These are phyloP conservation scores for Halcyon badia DNA, from an alignment of 2,797 vertebrate genomes.

Conservation along the genomic window DNA sequence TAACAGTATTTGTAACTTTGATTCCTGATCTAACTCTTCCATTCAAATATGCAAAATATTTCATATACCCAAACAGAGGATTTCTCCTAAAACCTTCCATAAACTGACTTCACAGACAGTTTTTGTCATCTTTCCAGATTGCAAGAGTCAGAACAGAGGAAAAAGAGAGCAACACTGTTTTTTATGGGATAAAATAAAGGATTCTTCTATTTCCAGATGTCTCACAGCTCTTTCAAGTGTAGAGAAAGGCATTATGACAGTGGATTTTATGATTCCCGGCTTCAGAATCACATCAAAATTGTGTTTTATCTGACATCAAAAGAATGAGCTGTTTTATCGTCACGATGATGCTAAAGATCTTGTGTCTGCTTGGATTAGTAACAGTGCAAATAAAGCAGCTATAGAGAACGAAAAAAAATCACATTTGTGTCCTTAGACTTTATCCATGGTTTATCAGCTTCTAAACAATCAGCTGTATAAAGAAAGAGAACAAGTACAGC, in stretches of 20 bases:
- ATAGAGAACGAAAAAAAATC: background rate
- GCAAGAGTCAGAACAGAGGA: background rate
- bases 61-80: background rate
- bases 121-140: background rate
- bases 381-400: conserved; percentile 4
- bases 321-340: conserved; percentile 32
- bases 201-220: conserved; percentile 37
- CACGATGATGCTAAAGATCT: conserved; percentile 1
- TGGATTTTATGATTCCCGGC: conserved; percentile 37
- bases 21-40: background rate
- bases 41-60: conserved; percentile 42
- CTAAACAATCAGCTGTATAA: background rate
- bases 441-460: background rate
- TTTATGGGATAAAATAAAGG: conserved; percentile 8
- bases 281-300: background rate
- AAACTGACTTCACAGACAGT: background rate
- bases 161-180: background rate
- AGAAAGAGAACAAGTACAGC: background rate
- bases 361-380: background rate
- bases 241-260: conserved; percentile 13
- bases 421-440: background rate
- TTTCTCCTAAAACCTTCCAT: conserved; percentile 26
- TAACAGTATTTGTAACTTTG: background rate
- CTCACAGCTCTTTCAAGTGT: background rate
- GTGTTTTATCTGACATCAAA: conserved; percentile 57